Conservation (phyloP, 1,140 invertebrate genomes). For the Lucilia cuprina region DNA sequence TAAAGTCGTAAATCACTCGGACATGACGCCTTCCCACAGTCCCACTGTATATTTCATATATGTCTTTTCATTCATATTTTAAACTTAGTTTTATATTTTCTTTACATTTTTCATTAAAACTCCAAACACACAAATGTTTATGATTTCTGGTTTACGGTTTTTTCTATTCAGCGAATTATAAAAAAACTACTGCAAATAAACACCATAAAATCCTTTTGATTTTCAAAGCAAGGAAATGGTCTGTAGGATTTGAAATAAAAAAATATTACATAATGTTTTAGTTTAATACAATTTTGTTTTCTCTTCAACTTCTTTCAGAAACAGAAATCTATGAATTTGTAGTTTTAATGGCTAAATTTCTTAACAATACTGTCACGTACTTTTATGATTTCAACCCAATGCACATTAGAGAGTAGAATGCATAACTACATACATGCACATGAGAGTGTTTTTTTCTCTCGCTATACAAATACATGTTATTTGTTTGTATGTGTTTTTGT, state of each 20-base stretch:
- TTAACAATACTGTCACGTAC: slow-evolving; percentile 21
- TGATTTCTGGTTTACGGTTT: background rate
- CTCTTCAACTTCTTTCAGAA: background rate
- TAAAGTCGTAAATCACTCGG: background rate
- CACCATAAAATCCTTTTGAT: background rate
- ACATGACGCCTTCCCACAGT: background rate
- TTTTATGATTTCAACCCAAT: slow-evolving; percentile 20
- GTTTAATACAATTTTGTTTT: background rate
- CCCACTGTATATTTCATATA: background rate
- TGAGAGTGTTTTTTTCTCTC: background rate
- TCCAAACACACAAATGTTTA: background rate
- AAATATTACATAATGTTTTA: background rate
- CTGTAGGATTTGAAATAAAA: background rate
- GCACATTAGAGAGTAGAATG: slow-evolving; percentile 21
- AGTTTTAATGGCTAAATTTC: slow-evolving; percentile 26
- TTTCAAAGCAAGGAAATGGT: background rate
- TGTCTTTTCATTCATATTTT: background rate
- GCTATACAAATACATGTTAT: background rate
- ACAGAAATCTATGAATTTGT: slow-evolving; percentile 21
- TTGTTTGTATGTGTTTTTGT: background rate
- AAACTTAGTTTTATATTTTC: background rate
- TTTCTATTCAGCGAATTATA: background rate
- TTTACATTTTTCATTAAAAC: background rate
- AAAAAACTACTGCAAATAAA: background rate
- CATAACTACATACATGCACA: background rate